These are phyloP conservation scores for Pentamera pediparva DNA, from an alignment of 53 echinoderm and acorn worm species.

Conservation along the genomic window DNA sequence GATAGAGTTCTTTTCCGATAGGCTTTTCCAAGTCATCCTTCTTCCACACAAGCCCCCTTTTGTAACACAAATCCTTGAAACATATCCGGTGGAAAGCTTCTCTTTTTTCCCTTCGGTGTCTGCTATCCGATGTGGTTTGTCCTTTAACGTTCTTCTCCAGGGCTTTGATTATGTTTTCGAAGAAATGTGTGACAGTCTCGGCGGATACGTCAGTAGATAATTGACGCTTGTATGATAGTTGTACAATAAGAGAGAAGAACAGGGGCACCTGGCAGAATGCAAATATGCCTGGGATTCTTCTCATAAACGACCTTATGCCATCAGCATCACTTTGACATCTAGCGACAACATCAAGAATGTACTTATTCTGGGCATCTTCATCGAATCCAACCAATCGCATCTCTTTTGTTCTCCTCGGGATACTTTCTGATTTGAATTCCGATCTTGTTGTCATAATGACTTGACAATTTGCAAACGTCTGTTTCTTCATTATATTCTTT, in stretches of 20 bases:
- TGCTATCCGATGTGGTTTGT: not conserved
- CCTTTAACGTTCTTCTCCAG: not conserved
- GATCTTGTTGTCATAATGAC: too few relatives aligned
- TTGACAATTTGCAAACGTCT: too few relatives aligned
- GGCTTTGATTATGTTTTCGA: slow-evolving; percentile 9
- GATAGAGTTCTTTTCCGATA: not conserved
- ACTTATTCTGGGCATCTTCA: too few relatives aligned
- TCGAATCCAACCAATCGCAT: too few relatives aligned
- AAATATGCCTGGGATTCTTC: not conserved
- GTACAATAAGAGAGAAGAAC: not conserved
- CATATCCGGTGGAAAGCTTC: too few relatives aligned
- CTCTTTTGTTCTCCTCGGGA: too few relatives aligned
- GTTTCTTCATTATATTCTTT: too few relatives aligned
- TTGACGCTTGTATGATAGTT: not conserved
- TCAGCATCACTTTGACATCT: too few relatives aligned
- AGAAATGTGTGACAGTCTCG: slow-evolving; percentile 1
- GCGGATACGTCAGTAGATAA: not conserved
- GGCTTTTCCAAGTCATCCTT: not conserved
- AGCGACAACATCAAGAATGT: too few relatives aligned
- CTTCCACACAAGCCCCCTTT: slow-evolving; percentile 2
- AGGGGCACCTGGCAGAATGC: not conserved
- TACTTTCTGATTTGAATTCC: too few relatives aligned
- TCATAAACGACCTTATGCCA: not conserved
- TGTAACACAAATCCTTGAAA: too few relatives aligned
- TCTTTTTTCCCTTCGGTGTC: too few relatives aligned